These are phyloP conservation scores for Campylomormyrus tamandua DNA, from an alignment of 2,113 vertebrate genomes.

Conservation along the genomic window DNA sequence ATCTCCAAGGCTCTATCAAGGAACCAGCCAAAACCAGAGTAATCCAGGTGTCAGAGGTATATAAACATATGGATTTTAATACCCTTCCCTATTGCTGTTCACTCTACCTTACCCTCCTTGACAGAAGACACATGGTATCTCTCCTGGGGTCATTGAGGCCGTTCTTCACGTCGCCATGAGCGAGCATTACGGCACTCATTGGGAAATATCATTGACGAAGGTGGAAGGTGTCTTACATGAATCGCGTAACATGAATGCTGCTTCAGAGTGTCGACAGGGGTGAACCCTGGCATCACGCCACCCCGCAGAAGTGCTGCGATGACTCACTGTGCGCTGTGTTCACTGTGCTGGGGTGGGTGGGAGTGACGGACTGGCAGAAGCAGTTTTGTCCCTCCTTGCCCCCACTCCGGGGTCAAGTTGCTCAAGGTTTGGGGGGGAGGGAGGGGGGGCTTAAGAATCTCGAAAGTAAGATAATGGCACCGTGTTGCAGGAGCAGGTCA, in stretches of 20 bases:
- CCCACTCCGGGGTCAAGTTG: background rate
- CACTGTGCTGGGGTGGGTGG: conserved; percentile 14
- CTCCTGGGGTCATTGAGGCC: background rate
- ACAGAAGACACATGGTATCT: background rate
- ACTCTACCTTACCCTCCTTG: background rate
- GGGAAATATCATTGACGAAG: background rate
- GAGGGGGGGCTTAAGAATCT: background rate
- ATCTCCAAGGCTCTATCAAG: background rate
- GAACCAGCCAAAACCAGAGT: background rate
- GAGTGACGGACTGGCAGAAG: background rate
- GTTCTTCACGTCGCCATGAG: background rate
- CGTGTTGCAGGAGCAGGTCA: background rate
- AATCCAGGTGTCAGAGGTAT: background rate
- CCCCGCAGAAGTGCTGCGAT: background rate
- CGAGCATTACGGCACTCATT: background rate
- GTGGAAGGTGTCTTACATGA: background rate
- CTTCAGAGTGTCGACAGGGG: background rate
- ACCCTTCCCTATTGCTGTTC: background rate
- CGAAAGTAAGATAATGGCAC: background rate
- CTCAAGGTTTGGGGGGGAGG: background rate
- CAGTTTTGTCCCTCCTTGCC: conserved; percentile 6
- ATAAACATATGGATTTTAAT: background rate
- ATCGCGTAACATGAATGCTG: background rate
- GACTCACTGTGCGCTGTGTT: background rate
- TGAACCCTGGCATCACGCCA: background rate